phyloP scores from a whole-genome alignment of 2,888 invertebrate species.

The Polydrusus cervinus region DNA sequence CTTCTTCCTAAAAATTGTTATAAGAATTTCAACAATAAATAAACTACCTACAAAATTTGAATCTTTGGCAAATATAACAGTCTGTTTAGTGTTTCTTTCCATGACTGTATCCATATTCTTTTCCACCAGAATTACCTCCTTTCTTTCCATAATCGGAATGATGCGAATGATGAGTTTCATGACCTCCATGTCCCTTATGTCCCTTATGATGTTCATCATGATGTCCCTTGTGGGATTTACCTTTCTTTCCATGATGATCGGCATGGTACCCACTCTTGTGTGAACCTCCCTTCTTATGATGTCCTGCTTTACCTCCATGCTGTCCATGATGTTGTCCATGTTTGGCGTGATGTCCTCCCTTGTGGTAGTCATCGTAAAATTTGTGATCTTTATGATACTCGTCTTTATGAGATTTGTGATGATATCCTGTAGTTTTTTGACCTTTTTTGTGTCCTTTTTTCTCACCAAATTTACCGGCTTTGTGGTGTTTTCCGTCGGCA shows the following conservation, averaged over 20 bases:
- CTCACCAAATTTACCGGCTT: slow-evolving; percentile 86
- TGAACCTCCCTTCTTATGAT: slow-evolving; percentile 87
- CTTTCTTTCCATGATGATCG: slow-evolving; percentile 87
- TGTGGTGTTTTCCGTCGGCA: slow-evolving; percentile 84
- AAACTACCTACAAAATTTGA: slow-evolving; percentile 41
- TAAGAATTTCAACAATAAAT: slow-evolving; percentile 37
- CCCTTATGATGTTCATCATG: slow-evolving; percentile 89
- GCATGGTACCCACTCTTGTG: slow-evolving; percentile 86
- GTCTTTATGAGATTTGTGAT: slow-evolving; percentile 90
- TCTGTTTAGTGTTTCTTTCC: slow-evolving; percentile 53
- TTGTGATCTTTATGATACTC: slow-evolving; percentile 91
- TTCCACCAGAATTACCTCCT: slow-evolving; percentile 83
- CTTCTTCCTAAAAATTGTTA: slow-evolving; percentile 30
- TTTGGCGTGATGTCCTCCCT: slow-evolving; percentile 88
- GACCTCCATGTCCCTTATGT: slow-evolving; percentile 86
- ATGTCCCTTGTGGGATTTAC: slow-evolving; percentile 88
- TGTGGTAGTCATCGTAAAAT: slow-evolving; percentile 91
- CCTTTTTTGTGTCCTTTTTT: slow-evolving; percentile 91
- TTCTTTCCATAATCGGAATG: slow-evolving; percentile 87
- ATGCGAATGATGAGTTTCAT: slow-evolving; percentile 84
- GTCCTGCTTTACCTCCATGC: slow-evolving; percentile 84
- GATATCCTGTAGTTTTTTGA: slow-evolving; percentile 87
- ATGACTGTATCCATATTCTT: slow-evolving; percentile 79
- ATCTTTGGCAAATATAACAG: slow-evolving; percentile 50
- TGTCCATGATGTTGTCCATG: slow-evolving; percentile 87